Conservation (phyloP, 2,797 vertebrate species). For the Hephaestus fuliginosus region DNA sequence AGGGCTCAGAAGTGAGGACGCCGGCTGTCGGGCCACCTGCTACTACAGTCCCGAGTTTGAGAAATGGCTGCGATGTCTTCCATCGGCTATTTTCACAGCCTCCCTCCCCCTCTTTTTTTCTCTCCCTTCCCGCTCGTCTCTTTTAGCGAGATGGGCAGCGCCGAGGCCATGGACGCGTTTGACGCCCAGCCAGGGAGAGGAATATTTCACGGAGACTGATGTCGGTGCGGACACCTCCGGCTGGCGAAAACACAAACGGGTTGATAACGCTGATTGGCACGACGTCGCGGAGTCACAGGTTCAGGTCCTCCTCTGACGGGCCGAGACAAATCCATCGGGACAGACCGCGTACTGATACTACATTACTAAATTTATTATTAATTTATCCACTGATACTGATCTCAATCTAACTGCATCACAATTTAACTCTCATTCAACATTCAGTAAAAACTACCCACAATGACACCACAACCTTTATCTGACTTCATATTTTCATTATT, state of each 20-base stretch:
- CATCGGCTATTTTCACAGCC: constrained; percentile 42
- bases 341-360: constrained; percentile 3
- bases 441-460: too few relatives aligned
- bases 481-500: too few relatives aligned
- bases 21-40: constrained; percentile 50
- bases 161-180: constrained; percentile 43
- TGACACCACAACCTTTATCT: too few relatives aligned
- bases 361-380: too few relatives aligned
- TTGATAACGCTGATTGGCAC: constrained; percentile 68
- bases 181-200: constrained; percentile 50
- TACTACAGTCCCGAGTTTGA: constrained; percentile 40
- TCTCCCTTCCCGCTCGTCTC: constrained; percentile 15
- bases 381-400: too few relatives aligned
- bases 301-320: constrained; percentile 38
- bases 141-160: constrained; percentile 42
- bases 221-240: constrained; percentile 48
- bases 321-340: constrained; percentile 62
- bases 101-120: not conserved
- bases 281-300: constrained; percentile 35
- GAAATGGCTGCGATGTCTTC: constrained; percentile 51
- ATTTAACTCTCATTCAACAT: too few relatives aligned
- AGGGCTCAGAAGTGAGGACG: not conserved
- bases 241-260: constrained; percentile 63
- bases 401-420: too few relatives aligned
- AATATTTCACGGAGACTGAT: constrained; percentile 62